Percentiles rank a stretch among this genome's conserved stretches.
phyloP scores from a whole-genome alignment of 2,888 invertebrate species.

The Chouioia cunea region DNA sequence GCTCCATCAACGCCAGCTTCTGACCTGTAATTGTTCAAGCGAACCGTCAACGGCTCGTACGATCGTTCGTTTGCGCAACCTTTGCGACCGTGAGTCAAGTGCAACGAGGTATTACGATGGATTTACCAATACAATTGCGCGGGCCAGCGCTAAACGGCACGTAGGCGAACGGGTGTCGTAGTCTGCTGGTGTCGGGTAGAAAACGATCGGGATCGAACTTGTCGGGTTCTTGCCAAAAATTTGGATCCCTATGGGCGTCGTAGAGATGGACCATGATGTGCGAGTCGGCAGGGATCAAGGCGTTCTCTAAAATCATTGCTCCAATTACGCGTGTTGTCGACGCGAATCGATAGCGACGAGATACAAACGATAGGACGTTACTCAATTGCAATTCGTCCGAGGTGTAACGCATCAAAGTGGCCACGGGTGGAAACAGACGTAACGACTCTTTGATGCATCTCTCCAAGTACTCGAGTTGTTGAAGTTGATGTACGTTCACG shows the following conservation, averaged over 20 bases:
- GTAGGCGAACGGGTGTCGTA: conserved; percentile 28
- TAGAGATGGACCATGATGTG: conserved; percentile 27
- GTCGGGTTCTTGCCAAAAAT: conserved; percentile 32
- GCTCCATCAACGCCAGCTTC: conserved; percentile 41
- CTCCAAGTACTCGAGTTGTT: conserved; percentile 77
- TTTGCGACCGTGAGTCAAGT: background rate
- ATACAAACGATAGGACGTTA: background rate
- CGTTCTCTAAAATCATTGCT: conserved; percentile 10
- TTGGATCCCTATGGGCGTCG: conserved; percentile 29
- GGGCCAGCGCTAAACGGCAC: conserved; percentile 38
- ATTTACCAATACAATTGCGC: conserved; percentile 41
- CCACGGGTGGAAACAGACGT: conserved; percentile 76
- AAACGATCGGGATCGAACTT: conserved; percentile 43
- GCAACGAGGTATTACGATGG: too few relatives aligned
- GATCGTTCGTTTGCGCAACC: too few relatives aligned
- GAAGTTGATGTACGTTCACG: conserved; percentile 72
- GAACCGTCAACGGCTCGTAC: too few relatives aligned
- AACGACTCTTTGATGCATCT: conserved; percentile 79
- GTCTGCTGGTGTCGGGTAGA: conserved; percentile 3
- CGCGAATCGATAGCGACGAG: background rate
- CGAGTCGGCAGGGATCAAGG: conserved; percentile 12
- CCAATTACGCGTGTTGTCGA: background rate
- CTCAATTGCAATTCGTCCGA: conserved; percentile 37
- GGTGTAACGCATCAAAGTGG: conserved; percentile 30
- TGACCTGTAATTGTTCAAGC: conserved; percentile 26